Evolutionary conservation across 2,797 vertebrate genomes (phyloP).

Genomic region (Syngnathus acus): DNA sequence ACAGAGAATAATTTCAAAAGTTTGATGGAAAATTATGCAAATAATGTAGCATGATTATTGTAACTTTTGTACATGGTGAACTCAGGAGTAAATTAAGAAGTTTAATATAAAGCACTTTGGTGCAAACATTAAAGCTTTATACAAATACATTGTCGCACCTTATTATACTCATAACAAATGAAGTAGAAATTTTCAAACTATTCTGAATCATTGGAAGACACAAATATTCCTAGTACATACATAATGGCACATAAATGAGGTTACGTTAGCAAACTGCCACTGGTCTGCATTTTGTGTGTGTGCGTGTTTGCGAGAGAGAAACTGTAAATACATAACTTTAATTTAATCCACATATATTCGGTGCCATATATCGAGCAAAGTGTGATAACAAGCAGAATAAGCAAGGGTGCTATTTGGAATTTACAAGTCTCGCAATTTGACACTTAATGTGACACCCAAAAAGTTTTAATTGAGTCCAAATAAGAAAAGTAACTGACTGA

Average conservation of each 20-base stretch:
- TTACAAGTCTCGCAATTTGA: constrained; percentile 3
- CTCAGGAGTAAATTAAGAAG: not conserved
- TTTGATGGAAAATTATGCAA: not conserved
- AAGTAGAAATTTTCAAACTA: not conserved
- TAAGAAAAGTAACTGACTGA: not conserved
- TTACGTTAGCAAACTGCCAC: constrained; percentile 31
- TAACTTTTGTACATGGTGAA: not conserved
- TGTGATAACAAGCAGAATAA: not conserved
- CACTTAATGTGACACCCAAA: not conserved
- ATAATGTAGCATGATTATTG: not conserved
- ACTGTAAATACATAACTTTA: not conserved
- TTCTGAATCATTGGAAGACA: not conserved
- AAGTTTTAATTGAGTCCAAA: not conserved
- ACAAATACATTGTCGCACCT: not conserved
- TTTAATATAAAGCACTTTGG: not conserved
- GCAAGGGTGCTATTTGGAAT: not conserved
- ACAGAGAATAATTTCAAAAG: not conserved
- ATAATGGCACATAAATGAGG: not conserved
- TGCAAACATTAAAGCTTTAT: not conserved
- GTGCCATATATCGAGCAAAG: not conserved
- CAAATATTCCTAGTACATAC: not conserved
- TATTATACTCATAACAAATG: not conserved
- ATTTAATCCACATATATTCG: not conserved
- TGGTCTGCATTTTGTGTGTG: constrained; percentile 33
- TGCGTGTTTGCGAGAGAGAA: not conserved